Base-by-base conservation (phyloP, 1,140 invertebrate species). In the Apocrypta bakeri region DNA sequence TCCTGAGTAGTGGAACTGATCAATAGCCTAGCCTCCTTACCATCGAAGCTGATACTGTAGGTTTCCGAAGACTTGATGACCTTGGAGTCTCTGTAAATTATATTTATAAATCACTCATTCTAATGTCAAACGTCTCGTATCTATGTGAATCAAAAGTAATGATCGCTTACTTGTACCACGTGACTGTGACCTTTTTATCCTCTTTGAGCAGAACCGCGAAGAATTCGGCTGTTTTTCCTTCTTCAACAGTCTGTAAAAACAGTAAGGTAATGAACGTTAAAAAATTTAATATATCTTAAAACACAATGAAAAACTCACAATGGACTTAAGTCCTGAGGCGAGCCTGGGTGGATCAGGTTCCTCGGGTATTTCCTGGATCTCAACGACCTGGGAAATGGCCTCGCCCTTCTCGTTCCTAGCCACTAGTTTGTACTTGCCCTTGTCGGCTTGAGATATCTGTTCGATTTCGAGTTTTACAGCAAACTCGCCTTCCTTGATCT, bases 321-420 rank as follows among this genome's bases (percentile, higher is more conserved):
- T 93, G 86, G 95, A 94, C 85, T 94, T 94, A 29, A 97, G 93
- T 86, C 94, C 95, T 86, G 96, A 95, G 69, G 93, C 93, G 86
- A 98, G 95, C 87, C 95, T 94, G 6, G 93, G 93, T 88, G 93
- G 93, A 79, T 93, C 91, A 73, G 91, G 90, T 81, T 96, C 95
- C 87, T 95, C 94, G 8, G 95, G 95, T 86, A 97, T 95, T 86
- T 97, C 96, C 56, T 95, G 95, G 14, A 98, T 95, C 91, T 97
- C 95, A 0, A 98, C 97, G 77, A 95, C 93, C 90, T 97, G 96
- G n/a, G 97, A 98, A 37, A 95, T 95, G 1, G 96, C 97, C 93
- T 98, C 97, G 83, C 97, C 97, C 90, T 98, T 98, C 88, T 98
- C 97, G 88, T 98, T 98, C 88, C 96, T 97, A 9, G 97, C 97